Percentiles rank a stretch among this genome's conserved stretches.
Conservation (phyloP, 2,797 vertebrate species). For the Scolopax rusticola region DNA sequence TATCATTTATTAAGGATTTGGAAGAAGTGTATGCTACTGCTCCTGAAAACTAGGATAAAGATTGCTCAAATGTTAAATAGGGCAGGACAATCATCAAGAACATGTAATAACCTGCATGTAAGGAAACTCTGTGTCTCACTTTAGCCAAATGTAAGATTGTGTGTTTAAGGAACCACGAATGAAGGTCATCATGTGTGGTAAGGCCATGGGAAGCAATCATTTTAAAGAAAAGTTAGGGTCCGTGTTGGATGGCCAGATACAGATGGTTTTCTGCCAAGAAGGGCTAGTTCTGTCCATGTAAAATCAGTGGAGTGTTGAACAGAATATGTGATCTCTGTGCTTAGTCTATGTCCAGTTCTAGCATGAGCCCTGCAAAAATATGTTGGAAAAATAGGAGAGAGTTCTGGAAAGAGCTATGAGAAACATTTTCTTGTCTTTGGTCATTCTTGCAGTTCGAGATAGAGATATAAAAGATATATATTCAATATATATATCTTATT, state of each 20-base stretch:
- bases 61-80: background rate
- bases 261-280: background rate
- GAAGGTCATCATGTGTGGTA: background rate
- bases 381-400: background rate
- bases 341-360: background rate
- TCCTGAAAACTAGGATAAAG: background rate
- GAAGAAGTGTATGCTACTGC: background rate
- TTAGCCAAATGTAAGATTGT: background rate
- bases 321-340: background rate
- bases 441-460: background rate
- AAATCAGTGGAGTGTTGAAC: background rate
- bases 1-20: background rate
- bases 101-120: background rate
- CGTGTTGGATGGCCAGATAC: background rate
- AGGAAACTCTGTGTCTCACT: background rate
- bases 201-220: background rate
- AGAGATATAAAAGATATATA: too few species aligned
- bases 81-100: background rate
- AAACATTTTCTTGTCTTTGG: background rate
- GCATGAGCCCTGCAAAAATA: background rate
- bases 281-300: background rate
- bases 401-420: background rate
- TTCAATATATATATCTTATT: background rate
- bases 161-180: background rate
- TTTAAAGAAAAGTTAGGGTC: background rate